Evolutionary conservation across 2,888 invertebrate species (phyloP).

Genomic region (Ectemnius cavifrons): DNA sequence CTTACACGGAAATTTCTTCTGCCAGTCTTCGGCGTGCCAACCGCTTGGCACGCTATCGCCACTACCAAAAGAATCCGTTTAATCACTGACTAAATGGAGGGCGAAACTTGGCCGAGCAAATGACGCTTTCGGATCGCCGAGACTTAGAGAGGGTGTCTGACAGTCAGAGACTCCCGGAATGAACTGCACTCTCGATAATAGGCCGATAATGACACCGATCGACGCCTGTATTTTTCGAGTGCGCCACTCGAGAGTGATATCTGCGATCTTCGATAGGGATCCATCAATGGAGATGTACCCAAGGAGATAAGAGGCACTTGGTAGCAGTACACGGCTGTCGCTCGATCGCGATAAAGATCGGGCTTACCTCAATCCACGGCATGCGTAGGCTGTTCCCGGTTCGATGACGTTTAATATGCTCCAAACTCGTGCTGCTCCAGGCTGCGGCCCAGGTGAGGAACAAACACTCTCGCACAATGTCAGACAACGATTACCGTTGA

Average conservation of each 20-base stretch:
- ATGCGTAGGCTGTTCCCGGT: conserved; percentile 66
- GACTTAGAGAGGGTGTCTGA: neutral
- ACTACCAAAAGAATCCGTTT: conserved; percentile 12
- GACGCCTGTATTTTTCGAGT: conserved; percentile 1
- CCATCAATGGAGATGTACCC: conserved; percentile 12
- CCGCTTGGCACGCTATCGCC: conserved; percentile 52
- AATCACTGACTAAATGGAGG: neutral
- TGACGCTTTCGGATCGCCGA: neutral
- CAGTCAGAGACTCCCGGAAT: neutral
- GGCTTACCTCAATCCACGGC: conserved; percentile 69
- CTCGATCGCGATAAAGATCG: conserved; percentile 18
- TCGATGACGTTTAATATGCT: conserved; percentile 41
- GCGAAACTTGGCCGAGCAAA: neutral
- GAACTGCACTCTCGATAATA: neutral
- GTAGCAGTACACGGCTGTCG: conserved; percentile 6
- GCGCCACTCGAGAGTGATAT: conserved; percentile 16
- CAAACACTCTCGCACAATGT: conserved; percentile 42
- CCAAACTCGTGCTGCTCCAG: conserved; percentile 11
- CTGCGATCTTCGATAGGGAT: conserved; percentile 34
- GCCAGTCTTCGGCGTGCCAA: conserved; percentile 57
- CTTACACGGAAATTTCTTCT: conserved; percentile 60
- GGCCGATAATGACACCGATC: neutral
- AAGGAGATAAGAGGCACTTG: conserved; percentile 15
- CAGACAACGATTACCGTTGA: conserved; percentile 16
- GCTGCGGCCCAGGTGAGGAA: conserved; percentile 33